Conservation (phyloP, 2,888 invertebrate species). For the Drosophila colorata region DNA sequence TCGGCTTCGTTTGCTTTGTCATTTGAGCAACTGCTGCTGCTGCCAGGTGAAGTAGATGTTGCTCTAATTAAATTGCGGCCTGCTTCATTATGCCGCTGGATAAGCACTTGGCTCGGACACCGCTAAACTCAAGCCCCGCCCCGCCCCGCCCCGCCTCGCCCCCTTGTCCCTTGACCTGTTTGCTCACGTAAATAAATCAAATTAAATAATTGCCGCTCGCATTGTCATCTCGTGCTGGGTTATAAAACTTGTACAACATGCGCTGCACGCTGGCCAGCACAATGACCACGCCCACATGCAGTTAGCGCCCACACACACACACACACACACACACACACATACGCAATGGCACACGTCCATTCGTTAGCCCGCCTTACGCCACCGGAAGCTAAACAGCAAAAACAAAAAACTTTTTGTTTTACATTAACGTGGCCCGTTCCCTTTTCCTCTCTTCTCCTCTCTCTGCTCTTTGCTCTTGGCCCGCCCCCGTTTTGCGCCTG, state of each 20-base stretch:
- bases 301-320: constrained; percentile 8
- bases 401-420: constrained; percentile 51
- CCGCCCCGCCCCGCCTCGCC: not conserved
- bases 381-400: constrained; percentile 47
- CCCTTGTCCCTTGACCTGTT: constrained; percentile 34
- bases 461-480: not conserved
- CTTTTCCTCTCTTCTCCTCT: not conserved
- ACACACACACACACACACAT: not conserved
- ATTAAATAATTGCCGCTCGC: constrained; percentile 77
- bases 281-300: constrained; percentile 36
- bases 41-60: constrained; percentile 69
- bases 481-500: not conserved
- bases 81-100: constrained; percentile 67
- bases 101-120: constrained; percentile 21
- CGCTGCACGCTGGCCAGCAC: constrained; percentile 19
- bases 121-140: not conserved
- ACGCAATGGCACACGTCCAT: constrained; percentile 20
- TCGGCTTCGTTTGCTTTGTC: constrained; percentile 67
- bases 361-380: constrained; percentile 7
- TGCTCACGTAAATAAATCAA: constrained; percentile 76
- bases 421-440: constrained; percentile 36
- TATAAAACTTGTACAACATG: constrained; percentile 47
- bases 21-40: constrained; percentile 57
- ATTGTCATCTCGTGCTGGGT: constrained; percentile 63
- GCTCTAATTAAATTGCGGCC: constrained; percentile 74